Percentiles rank a stretch among this genome's conserved stretches.
Evolutionary conservation across 2,797 vertebrate genomes (phyloP).

Genomic region (Sebastolobus altivelis): DNA sequence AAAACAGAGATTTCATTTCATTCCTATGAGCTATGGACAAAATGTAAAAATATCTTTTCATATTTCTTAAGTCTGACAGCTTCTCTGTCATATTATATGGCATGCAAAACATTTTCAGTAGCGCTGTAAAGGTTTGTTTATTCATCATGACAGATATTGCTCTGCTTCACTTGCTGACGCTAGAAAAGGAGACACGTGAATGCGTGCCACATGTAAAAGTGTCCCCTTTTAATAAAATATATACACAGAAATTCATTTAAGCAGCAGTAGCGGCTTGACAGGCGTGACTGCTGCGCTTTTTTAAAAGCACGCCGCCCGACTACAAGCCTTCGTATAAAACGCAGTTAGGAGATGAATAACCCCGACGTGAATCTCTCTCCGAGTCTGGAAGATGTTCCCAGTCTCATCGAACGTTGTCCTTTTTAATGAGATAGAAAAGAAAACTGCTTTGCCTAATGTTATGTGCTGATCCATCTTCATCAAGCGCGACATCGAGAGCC

Average conservation of each 20-base stretch:
- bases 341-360: constrained; percentile 36
- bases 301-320: neutral
- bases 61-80: neutral
- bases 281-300: neutral
- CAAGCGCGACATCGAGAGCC: constrained; percentile 67
- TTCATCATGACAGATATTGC: constrained; percentile 24
- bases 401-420: constrained; percentile 57
- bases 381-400: constrained; percentile 55
- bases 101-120: neutral
- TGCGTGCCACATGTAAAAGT: constrained; percentile 9
- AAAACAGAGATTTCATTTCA: neutral
- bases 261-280: neutral
- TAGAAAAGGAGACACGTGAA: constrained; percentile 2
- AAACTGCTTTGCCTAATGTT: constrained; percentile 66
- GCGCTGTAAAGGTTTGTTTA: constrained; percentile 1
- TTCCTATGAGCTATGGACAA: neutral
- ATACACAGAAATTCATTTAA: constrained; percentile 7
- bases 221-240: constrained; percentile 25
- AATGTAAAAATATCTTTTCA: neutral
- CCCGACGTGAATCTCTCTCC: constrained; percentile 45
- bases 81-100: neutral
- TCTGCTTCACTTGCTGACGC: constrained; percentile 16
- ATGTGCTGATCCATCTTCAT: constrained; percentile 79
- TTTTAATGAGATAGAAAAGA: constrained; percentile 72
- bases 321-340: constrained; percentile 20